Conservation (phyloP, 2,888 invertebrate species). For the Aphidius colemani region DNA sequence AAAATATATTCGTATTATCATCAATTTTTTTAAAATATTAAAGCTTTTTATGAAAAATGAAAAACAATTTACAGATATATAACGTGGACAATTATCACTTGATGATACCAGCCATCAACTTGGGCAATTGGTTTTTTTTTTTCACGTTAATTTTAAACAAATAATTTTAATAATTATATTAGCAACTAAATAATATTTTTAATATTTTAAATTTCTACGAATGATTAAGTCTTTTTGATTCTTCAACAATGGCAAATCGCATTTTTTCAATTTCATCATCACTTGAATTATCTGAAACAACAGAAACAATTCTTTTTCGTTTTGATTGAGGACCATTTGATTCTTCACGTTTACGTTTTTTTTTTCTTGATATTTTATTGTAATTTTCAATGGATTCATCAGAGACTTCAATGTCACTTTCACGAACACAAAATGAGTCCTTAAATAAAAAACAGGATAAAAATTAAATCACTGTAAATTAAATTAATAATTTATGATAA, state of each 20-base stretch:
- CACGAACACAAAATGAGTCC: constrained; percentile 51
- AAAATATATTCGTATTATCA: too few relatives aligned
- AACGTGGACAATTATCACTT: not conserved
- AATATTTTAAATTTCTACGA: not conserved
- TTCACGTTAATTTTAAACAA: not conserved
- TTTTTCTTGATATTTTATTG: constrained; percentile 38
- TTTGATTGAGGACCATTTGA: constrained; percentile 23
- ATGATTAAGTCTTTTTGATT: constrained; percentile 33
- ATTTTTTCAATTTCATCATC: constrained; percentile 50
- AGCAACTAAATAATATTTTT: not conserved
- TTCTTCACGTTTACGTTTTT: constrained; percentile 38
- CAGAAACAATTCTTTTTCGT: constrained; percentile 30
- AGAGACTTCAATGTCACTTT: constrained; percentile 32
- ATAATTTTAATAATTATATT: not conserved
- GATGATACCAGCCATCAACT: not conserved
- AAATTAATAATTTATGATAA: constrained; percentile 18
- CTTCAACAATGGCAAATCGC: constrained; percentile 42
- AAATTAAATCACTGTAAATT: not conserved
- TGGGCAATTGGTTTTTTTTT: too few relatives aligned
- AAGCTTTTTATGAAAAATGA: not conserved
- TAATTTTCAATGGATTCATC: constrained; percentile 27
- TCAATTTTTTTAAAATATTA: too few relatives aligned
- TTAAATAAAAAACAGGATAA: constrained; percentile 29
- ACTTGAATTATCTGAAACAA: constrained; percentile 19
- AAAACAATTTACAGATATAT: not conserved